Evolutionary conservation across 1,140 invertebrate genomes (phyloP), one percentile per base, ranked within the genome.

Genomic region (Phthorimaea operculella): DNA sequence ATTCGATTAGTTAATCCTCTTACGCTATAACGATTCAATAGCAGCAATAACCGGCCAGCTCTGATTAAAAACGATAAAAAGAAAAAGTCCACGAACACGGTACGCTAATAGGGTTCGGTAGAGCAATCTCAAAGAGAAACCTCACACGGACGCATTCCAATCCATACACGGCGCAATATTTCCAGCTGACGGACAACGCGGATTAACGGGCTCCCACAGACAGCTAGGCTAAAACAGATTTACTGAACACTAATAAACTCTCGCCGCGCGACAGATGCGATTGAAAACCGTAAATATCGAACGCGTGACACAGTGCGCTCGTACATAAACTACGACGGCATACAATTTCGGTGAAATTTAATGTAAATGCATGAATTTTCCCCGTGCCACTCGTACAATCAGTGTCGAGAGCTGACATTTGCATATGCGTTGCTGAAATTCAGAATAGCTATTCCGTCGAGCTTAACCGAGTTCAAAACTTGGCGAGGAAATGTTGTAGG

Each of bases 311-410:
- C 70, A 69, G 56, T 61, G 62, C 60, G 62, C 59, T 66, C 70
- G 64, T 74, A 74, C 68, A 75, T 77, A 79, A 75, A 77, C 72
- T 72, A 67, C 64, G 62, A 58, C 67, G 66, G 70, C 72, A 79
- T 82, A 68, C 79, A 79, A 83, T 79, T 80, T 82, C 72, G 69
- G 69, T 70, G 66, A 76, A 79, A 83, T 84, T 83, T 81, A 83
- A 83, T 83, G 78, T 81, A 81, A 83, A 84, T 83, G 74, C 78
- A 80, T 79, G 78, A 82, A 79, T 82, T 81, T 82, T 78, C 75
- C 75, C 70, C 66, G 72, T 72, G 71, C 74, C 72, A 79, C 77
- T 82, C 74, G 77, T 79, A 84, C 79, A 81, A 84, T 84, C 75
- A 81, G 75, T 79, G 79, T 84, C 76, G 81, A 76, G 76, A 75